Conservation (phyloP, 2,797 vertebrate genomes). For the Aselliscus stoliczkanus region DNA sequence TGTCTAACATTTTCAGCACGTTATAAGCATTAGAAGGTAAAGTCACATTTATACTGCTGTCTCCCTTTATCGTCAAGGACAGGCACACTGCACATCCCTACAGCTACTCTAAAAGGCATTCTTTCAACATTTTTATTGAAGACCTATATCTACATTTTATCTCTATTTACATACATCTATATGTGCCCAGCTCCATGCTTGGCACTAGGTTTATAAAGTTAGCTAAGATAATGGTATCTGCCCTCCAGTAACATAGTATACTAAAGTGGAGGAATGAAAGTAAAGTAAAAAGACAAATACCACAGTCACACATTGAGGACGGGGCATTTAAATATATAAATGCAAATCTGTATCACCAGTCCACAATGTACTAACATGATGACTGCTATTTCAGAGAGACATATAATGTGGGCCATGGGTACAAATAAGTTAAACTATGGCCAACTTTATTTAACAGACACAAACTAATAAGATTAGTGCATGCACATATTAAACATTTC, state of each 20-base stretch:
- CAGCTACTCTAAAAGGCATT: not conserved
- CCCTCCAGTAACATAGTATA: not conserved
- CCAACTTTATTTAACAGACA: conserved; percentile 5
- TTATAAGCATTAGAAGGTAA: not conserved
- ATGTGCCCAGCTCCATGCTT: not conserved
- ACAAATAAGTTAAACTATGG: not conserved
- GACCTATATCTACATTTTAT: not conserved
- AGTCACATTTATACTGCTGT: not conserved
- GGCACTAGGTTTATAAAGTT: not conserved
- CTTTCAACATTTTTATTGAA: not conserved
- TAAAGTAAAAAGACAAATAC: not conserved
- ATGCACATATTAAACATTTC: not conserved
- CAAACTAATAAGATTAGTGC: not conserved
- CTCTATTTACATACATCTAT: not conserved
- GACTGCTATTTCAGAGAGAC: not conserved
- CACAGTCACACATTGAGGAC: too few relatives aligned
- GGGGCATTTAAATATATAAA: too few relatives aligned
- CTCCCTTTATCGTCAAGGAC: not conserved
- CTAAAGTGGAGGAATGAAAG: not conserved
- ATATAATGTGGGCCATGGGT: not conserved
- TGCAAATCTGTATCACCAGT: too few relatives aligned
- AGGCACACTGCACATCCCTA: not conserved
- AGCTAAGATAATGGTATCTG: not conserved
- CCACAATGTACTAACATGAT: not conserved
- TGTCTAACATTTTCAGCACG: not conserved